Percentiles rank a stretch among this genome's conserved stretches.
Evolutionary conservation across 2,888 invertebrate genomes (phyloP).

Genomic region (Scaptodrosophila latifasciaeformis): DNA sequence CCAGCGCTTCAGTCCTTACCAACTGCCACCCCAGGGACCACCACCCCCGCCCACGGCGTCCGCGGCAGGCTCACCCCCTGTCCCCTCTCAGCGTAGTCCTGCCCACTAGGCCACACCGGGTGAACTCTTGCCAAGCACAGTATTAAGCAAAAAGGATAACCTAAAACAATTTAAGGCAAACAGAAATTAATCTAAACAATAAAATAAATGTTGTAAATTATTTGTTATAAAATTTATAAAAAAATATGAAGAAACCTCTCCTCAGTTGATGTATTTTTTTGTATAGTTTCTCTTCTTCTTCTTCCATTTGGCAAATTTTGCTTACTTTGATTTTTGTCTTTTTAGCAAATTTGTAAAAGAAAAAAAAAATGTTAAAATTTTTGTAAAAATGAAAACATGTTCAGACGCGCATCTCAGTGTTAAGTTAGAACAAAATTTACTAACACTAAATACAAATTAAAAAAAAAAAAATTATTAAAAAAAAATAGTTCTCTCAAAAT

Average conservation of each 20-base stretch:
- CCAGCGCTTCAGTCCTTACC: slow-evolving; percentile 73
- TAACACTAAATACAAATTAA: slow-evolving; percentile 13
- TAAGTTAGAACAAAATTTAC: slow-evolving; percentile 46
- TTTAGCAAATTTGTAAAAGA: slow-evolving; percentile 46
- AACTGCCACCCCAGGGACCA: slow-evolving; percentile 57
- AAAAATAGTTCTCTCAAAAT: slow-evolving; percentile 4
- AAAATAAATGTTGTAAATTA: slow-evolving; percentile 64
- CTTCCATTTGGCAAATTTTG: slow-evolving; percentile 14
- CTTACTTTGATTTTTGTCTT: slow-evolving; percentile 12
- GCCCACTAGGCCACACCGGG: slow-evolving; percentile 50
- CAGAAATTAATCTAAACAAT: not conserved
- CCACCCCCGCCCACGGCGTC: slow-evolving; percentile 23
- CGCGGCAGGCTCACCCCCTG: slow-evolving; percentile 42
- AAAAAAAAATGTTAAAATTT: slow-evolving; percentile 24
- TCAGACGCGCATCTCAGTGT: slow-evolving; percentile 70
- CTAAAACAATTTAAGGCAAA: no score
- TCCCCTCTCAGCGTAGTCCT: slow-evolving; percentile 65
- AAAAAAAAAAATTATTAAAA: slow-evolving; percentile 1
- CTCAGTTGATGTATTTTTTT: slow-evolving; percentile 28
- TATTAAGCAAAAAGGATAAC: slow-evolving; percentile 42
- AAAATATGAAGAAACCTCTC: no score
- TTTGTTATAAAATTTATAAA: slow-evolving; percentile 60
- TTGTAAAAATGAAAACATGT: slow-evolving; percentile 47
- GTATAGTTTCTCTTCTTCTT: slow-evolving; percentile 34
- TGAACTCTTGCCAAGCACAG: slow-evolving; percentile 42